Percentiles rank a stretch among this genome's conserved stretches.
phyloP scores from a whole-genome alignment of 2,797 vertebrate species.

The Eutrigla gurnardus region DNA sequence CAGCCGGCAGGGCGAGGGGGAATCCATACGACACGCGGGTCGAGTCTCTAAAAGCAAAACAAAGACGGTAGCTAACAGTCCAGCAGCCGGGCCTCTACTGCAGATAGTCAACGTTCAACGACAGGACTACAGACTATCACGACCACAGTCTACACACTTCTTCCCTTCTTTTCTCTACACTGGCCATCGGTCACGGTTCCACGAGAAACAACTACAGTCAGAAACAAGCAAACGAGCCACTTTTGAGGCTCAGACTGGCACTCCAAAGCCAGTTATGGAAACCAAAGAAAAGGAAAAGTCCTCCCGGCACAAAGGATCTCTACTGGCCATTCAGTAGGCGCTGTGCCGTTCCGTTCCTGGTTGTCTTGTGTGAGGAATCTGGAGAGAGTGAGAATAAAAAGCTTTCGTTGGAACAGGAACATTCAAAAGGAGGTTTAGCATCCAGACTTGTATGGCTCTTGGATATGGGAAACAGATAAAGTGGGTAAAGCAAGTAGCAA shows the following conservation, averaged over 20 bases:
- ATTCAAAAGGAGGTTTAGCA: constrained; percentile 3
- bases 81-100: constrained; percentile 77
- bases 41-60: constrained; percentile 78
- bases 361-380: constrained; percentile 93
- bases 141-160: constrained; percentile 76
- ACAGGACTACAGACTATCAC: constrained; percentile 79
- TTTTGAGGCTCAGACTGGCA: constrained; percentile 39
- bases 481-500: constrained; percentile 23
- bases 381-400: constrained; percentile 78
- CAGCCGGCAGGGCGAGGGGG: constrained; percentile 70
- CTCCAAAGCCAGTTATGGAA: constrained; percentile 52
- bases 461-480: background rate
- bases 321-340: constrained; percentile 83
- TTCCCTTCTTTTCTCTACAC: constrained; percentile 66
- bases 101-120: constrained; percentile 74
- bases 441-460: constrained; percentile 2
- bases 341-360: constrained; percentile 89
- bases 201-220: constrained; percentile 49
- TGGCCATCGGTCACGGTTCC: constrained; percentile 65
- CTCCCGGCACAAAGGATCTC: constrained; percentile 52
- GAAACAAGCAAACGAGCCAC: constrained; percentile 50
- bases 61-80: constrained; percentile 71
- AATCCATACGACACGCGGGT: constrained; percentile 71
- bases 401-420: constrained; percentile 31
- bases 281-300: constrained; percentile 25